phyloP scores from a whole-genome alignment of 2,113 vertebrate species.

The Pristiophorus japonicus region DNA sequence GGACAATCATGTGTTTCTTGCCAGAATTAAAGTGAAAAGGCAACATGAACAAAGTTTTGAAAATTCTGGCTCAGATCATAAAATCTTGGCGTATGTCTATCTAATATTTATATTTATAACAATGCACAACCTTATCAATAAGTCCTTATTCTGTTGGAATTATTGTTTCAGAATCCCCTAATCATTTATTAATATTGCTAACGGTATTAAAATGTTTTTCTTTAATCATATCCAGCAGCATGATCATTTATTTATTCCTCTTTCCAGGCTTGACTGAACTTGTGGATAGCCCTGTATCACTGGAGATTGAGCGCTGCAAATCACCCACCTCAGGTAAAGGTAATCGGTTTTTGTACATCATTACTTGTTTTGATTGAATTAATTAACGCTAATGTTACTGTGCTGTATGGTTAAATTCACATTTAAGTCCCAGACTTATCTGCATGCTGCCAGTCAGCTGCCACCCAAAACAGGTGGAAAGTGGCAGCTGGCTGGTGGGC shows the following conservation, averaged over 20 bases:
- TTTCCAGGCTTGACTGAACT: conserved; percentile 87
- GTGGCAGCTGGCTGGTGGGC: not conserved
- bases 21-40: not conserved
- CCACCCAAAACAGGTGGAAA: not conserved
- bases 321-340: conserved; percentile 94
- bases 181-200: not conserved
- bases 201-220: conserved; percentile 54
- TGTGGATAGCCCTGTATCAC: conserved; percentile 83
- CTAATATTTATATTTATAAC: not conserved
- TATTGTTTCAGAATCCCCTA: not conserved
- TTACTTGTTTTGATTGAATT: not conserved
- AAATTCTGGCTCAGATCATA: not conserved
- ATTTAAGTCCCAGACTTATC: not conserved
- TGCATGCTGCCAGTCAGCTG: not conserved
- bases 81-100: not conserved
- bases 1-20: not conserved
- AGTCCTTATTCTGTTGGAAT: not conserved
- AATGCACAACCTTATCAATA: not conserved
- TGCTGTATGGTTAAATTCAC: not conserved
- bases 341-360: conserved; percentile 45
- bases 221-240: conserved; percentile 61
- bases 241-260: conserved; percentile 51
- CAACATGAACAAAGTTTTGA: not conserved
- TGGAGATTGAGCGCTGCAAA: conserved; percentile 91
- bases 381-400: not conserved